Percentiles rank a stretch among this genome's conserved stretches.
phyloP scores from a whole-genome alignment of 2,888 invertebrate genomes.

The Tetranychus piercei region DNA sequence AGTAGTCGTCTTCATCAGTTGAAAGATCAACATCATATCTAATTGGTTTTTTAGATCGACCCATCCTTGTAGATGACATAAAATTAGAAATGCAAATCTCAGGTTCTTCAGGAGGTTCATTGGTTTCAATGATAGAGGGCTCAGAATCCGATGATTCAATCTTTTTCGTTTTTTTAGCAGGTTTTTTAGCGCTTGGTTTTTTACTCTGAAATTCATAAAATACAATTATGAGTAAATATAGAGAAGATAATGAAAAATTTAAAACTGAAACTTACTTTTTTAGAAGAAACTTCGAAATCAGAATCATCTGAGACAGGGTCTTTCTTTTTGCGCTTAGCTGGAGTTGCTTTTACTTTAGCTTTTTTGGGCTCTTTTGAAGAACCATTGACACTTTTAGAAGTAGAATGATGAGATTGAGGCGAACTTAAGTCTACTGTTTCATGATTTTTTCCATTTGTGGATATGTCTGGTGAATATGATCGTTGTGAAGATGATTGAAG shows the following conservation, averaged over 20 bases:
- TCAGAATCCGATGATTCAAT: neutral
- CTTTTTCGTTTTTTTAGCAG: neutral
- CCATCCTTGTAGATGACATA: neutral
- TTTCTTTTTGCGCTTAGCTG: constrained; percentile 2
- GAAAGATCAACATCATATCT: neutral
- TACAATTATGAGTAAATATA: neutral
- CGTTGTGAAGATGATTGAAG: neutral
- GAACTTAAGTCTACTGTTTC: neutral
- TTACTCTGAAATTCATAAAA: neutral
- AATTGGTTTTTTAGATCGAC: constrained; percentile 5
- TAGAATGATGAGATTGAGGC: neutral
- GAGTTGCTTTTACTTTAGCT: neutral
- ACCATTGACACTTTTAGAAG: neutral
- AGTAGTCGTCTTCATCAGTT: neutral
- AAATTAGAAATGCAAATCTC: neutral
- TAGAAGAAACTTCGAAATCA: neutral
- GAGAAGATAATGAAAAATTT: neutral
- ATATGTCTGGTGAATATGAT: neutral
- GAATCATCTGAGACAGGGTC: neutral
- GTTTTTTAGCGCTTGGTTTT: neutral
- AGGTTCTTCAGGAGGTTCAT: neutral
- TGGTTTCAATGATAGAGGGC: neutral
- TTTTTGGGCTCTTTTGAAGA: constrained; percentile 6
- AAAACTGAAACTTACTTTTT: neutral
- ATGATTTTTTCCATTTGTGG: neutral